phyloP scores from a whole-genome alignment of 2,113 vertebrate species.

The Gymnocephalus cernua region DNA sequence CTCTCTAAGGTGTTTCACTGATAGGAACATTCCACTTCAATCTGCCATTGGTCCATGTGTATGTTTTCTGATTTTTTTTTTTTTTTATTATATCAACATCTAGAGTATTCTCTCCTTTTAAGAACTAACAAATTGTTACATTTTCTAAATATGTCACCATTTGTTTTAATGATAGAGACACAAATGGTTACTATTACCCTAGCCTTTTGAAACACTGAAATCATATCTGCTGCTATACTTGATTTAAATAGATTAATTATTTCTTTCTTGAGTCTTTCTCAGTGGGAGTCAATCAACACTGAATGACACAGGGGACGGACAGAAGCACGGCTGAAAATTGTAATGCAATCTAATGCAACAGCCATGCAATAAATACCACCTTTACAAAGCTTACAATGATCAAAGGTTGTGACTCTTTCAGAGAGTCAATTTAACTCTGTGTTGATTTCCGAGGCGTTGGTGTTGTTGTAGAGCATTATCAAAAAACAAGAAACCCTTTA shows the following conservation, averaged over 20 bases:
- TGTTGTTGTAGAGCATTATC: no score
- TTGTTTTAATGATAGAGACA: background rate
- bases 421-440: background rate
- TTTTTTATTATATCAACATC: background rate
- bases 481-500: background rate
- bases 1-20: constrained; percentile 12
- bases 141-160: background rate
- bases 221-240: background rate
- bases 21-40: constrained; percentile 2
- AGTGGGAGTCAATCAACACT: background rate
- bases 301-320: background rate
- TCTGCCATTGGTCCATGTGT: background rate
- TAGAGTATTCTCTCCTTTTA: background rate
- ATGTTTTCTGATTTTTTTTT: background rate
- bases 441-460: constrained; percentile 10
- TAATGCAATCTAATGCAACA: constrained; percentile 39
- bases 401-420: constrained; percentile 8
- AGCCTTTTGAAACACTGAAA: background rate
- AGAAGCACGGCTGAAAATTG: constrained; percentile 26
- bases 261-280: constrained; percentile 8
- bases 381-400: constrained; percentile 4
- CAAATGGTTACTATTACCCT: background rate
- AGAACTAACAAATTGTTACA: background rate
- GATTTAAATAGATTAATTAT: background rate
- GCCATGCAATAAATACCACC: constrained; percentile 22